Conservation (phyloP, 2,797 vertebrate species). For the Simalia tracyae region DNA sequence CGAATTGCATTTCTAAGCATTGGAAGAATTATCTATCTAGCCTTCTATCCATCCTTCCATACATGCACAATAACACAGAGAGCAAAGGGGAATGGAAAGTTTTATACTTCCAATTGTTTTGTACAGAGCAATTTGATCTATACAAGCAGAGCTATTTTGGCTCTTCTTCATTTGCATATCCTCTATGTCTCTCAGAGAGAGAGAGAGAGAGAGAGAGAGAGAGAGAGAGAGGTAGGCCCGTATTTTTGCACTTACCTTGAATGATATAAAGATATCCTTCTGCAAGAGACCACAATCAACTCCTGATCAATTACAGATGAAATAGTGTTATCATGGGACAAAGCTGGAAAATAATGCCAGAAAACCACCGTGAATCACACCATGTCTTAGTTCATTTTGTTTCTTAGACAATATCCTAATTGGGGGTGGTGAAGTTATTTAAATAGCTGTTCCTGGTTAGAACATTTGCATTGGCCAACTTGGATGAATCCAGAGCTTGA, state of each 20-base stretch:
- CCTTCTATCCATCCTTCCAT: background rate
- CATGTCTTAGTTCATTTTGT: background rate
- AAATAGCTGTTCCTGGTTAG: background rate
- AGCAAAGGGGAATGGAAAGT: conserved; percentile 57
- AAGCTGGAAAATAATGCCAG: background rate
- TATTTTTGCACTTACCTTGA: conserved; percentile 36
- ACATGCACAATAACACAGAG: background rate
- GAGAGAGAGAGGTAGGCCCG: conserved; percentile 24
- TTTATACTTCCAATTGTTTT: conserved; percentile 65
- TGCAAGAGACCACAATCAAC: background rate
- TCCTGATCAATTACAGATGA: background rate
- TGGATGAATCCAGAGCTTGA: background rate
- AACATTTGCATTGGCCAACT: background rate
- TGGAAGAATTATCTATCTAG: background rate
- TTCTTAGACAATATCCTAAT: background rate
- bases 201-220: background rate
- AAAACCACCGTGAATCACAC: background rate
- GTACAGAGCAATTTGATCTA: conserved; percentile 65
- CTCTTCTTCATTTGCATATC: conserved; percentile 67
- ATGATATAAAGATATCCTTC: conserved; percentile 23
- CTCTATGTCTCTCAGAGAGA: conserved; percentile 40
- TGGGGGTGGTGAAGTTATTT: background rate
- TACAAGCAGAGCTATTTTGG: conserved; percentile 58
- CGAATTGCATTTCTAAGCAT: background rate
- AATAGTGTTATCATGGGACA: background rate